Evolutionary conservation across 2,113 vertebrate species (phyloP).

Genomic region (Cercopithecus mona): DNA sequence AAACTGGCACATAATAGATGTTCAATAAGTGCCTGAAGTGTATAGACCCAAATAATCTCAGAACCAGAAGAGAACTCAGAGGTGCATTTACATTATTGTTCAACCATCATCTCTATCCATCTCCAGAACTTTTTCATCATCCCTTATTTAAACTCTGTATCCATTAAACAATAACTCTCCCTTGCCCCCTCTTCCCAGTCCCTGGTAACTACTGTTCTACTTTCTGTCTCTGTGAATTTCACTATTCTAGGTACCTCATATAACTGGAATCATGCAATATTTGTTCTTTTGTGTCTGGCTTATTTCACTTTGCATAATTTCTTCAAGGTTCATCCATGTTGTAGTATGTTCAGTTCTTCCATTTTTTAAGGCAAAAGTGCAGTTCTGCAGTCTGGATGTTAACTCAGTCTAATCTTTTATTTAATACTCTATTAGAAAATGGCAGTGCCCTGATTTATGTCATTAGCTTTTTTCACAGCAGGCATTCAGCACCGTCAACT

Average conservation of each 20-base stretch:
- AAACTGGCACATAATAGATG: not conserved
- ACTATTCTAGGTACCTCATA: too few species aligned
- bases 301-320: too few species aligned
- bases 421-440: not conserved
- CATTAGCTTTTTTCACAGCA: not conserved
- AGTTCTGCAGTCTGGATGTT: not conserved
- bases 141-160: fast-evolving
- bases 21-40: not conserved
- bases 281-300: too few species aligned
- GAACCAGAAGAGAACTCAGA: not conserved
- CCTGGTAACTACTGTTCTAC: too few species aligned
- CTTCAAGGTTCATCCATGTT: too few species aligned
- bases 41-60: not conserved
- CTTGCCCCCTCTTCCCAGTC: too few species aligned
- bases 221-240: too few species aligned
- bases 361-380: not conserved
- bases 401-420: not conserved
- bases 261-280: too few species aligned
- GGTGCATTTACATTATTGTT: too few species aligned
- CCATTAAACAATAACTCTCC: not conserved
- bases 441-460: not conserved
- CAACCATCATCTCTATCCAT: too few species aligned
- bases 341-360: not conserved
- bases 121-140: not conserved
- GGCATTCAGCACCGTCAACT: not conserved